Conservation (phyloP, 2,113 vertebrate genomes). For the Neoarius graeffei region DNA sequence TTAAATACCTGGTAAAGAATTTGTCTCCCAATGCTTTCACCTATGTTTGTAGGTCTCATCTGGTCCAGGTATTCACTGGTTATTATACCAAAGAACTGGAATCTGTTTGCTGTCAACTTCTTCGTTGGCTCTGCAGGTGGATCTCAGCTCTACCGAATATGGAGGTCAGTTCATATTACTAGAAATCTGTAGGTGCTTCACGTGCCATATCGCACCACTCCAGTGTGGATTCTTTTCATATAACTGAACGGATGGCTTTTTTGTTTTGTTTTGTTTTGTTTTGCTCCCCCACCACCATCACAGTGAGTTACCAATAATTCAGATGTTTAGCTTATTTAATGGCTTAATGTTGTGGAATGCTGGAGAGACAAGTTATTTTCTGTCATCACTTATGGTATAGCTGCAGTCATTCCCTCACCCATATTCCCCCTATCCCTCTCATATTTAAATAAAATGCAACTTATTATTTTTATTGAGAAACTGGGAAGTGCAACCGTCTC, state of each 20-base stretch:
- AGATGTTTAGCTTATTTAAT: not conserved
- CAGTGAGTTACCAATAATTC: not conserved
- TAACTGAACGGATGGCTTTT: not conserved
- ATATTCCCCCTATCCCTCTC: not conserved
- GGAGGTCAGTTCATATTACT: constrained; percentile 78
- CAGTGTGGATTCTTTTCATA: not conserved
- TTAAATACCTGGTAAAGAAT: not conserved
- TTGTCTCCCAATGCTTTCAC: not conserved
- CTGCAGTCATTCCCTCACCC: not conserved
- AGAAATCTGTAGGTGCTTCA: not conserved
- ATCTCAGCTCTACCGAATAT: constrained; percentile 92
- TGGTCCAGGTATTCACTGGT: constrained; percentile 99
- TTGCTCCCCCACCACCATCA: not conserved
- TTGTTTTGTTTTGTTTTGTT: too few species aligned
- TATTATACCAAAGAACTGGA: constrained; percentile 98
- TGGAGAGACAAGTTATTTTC: not conserved
- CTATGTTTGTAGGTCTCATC: constrained; percentile 80
- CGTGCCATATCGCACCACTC: not conserved
- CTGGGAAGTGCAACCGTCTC: too few species aligned
- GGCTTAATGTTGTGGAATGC: not conserved
- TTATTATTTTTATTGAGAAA: too few species aligned
- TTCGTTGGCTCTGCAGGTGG: constrained; percentile 88
- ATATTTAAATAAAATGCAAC: too few species aligned
- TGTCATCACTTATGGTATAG: not conserved
- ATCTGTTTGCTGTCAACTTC: constrained; percentile 95